phyloP scores from a whole-genome alignment of 2,113 vertebrate genomes.

The Motacilla alba region DNA sequence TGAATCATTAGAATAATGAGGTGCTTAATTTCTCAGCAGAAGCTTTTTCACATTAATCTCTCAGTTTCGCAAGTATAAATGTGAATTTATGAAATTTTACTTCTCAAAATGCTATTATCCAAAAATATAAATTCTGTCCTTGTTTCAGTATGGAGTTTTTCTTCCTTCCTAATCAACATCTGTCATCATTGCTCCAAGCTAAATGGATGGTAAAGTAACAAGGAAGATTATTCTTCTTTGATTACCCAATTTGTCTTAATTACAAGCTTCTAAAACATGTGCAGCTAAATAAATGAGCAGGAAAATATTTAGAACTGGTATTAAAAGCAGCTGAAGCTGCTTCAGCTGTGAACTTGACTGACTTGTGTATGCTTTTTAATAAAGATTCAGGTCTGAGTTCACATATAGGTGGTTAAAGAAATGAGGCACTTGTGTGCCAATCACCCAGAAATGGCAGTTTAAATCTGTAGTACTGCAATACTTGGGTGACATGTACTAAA shows the following conservation, averaged over 20 bases:
- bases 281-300: conserved; percentile 65
- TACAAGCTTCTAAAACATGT: conserved; percentile 69
- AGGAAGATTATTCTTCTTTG: conserved; percentile 73
- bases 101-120: neutral
- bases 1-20: conserved; percentile 26
- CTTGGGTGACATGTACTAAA: conserved; percentile 65
- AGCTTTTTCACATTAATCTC: neutral
- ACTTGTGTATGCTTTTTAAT: conserved; percentile 57
- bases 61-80: neutral
- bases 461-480: conserved; percentile 52
- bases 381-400: conserved; percentile 53
- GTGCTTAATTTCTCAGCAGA: conserved; percentile 28
- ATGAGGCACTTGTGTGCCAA: conserved; percentile 55
- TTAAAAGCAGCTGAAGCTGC: conserved; percentile 57
- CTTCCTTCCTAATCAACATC: conserved; percentile 60
- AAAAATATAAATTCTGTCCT: conserved; percentile 29
- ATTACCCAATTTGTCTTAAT: conserved; percentile 77
- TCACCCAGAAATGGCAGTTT: conserved; percentile 65
- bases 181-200: conserved; percentile 69
- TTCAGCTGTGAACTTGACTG: conserved; percentile 55
- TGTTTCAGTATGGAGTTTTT: conserved; percentile 44
- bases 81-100: conserved; percentile 30
- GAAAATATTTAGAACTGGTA: conserved; percentile 52
- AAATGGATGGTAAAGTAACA: conserved; percentile 72
- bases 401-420: conserved; percentile 39